Conservation (phyloP, 2,797 vertebrate species). For the Tympanoctomys barrerae region DNA sequence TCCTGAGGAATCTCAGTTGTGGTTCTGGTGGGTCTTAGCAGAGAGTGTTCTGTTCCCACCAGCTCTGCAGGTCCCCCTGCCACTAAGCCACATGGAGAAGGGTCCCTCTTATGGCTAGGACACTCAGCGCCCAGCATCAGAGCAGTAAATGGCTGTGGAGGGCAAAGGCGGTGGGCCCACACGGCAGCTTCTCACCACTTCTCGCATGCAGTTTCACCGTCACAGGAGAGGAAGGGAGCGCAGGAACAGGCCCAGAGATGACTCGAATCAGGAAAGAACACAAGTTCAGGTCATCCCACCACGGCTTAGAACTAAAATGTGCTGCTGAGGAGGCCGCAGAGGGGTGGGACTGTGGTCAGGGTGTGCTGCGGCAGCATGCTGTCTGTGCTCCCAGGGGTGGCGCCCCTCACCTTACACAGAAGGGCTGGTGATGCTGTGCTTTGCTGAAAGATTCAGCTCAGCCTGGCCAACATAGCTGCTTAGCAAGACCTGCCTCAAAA, state of each 20-base stretch:
- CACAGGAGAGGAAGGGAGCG: neutral
- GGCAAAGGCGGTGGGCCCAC: neutral
- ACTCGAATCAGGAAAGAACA: neutral
- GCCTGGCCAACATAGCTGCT: neutral
- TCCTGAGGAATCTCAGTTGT: constrained; percentile 35
- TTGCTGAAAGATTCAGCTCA: neutral
- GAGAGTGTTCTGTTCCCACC: neutral
- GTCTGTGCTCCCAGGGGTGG: accelerated
- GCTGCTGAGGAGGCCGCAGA: neutral
- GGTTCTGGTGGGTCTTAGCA: neutral
- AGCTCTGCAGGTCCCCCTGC: neutral
- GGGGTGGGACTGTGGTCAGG: neutral
- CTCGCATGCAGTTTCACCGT: neutral
- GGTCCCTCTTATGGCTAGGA: neutral
- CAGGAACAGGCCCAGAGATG: neutral
- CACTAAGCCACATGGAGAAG: neutral
- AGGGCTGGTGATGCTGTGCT: accelerated
- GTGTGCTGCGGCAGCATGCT: accelerated
- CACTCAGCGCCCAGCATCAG: neutral
- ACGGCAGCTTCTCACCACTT: neutral
- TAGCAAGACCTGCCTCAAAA: neutral
- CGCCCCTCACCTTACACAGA: neutral
- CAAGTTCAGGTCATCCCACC: neutral
- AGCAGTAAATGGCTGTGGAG: neutral
- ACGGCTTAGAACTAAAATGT: neutral